These are phyloP conservation scores for Tipula unca DNA, from an alignment of 2,888 invertebrate genomes.

Conservation along the genomic window DNA sequence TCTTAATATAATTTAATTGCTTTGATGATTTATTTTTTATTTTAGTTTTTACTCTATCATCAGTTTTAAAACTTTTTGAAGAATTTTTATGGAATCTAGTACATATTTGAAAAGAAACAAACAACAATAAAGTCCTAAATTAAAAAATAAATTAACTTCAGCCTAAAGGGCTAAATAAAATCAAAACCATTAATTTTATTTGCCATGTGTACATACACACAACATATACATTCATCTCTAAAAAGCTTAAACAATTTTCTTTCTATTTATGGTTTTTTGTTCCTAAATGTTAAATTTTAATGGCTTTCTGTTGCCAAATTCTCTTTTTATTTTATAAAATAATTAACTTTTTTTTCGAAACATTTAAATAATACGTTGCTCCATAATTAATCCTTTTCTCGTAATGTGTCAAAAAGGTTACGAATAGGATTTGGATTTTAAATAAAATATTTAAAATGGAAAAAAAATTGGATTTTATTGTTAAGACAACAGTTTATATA, in stretches of 20 bases:
- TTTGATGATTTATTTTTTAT: not conserved
- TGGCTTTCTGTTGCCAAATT: not conserved
- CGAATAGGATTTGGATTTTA: not conserved
- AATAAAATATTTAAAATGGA: not conserved
- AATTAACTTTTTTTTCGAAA: no score
- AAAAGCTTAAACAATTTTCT: not conserved
- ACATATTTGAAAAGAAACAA: not conserved
- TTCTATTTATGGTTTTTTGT: not conserved
- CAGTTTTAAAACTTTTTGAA: not conserved
- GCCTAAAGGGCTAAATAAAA: not conserved
- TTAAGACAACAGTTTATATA: not conserved
- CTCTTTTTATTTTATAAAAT: not conserved
- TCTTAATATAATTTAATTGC: not conserved
- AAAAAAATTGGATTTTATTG: not conserved
- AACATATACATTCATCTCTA: no score
- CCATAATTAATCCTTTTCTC: not conserved
- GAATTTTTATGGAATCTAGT: not conserved
- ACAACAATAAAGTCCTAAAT: not conserved
- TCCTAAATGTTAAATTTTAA: not conserved
- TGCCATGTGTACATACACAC: not conserved
- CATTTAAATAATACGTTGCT: not conserved
- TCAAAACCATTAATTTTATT: not conserved
- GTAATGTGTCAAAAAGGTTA: slow-evolving; percentile 3
- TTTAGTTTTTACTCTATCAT: not conserved
- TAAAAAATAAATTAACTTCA: not conserved